These are phyloP conservation scores for Brachyrhaphis roseni DNA, from an alignment of 2,797 vertebrate species.

Conservation along the genomic window DNA sequence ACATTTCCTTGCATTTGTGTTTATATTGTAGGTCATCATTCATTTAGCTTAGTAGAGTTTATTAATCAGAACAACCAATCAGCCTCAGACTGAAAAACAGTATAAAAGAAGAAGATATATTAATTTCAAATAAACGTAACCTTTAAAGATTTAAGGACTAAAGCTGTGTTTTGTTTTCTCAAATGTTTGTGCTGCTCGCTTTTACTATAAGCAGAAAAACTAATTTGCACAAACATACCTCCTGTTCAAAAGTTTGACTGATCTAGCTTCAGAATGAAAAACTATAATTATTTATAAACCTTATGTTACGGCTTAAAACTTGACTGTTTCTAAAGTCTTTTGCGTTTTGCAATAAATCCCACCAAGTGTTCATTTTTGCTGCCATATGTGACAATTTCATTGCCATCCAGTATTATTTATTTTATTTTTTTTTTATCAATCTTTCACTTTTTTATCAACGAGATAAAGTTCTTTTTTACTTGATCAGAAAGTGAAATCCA, in stretches of 20 bases:
- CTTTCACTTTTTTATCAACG: neutral
- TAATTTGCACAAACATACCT: neutral
- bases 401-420: neutral
- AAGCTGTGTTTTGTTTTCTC: neutral
- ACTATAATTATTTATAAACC: conserved; percentile 4
- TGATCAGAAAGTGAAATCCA: neutral
- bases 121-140: too few species aligned
- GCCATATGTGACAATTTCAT: neutral
- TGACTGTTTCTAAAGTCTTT: neutral
- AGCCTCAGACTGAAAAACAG: neutral
- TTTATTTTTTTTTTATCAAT: neutral
- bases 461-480: neutral
- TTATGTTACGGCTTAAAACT: neutral
- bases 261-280: neutral
- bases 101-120: neutral
- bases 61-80: neutral
- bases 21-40: neutral
- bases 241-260: neutral
- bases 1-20: neutral
- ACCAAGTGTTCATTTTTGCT: conserved; percentile 3
- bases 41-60: neutral
- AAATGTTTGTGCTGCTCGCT: neutral
- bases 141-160: too few species aligned
- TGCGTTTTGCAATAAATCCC: neutral
- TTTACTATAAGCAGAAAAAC: neutral